Base-by-base conservation (phyloP, 2,888 invertebrate genomes). In the Dynastes tityus region DNA sequence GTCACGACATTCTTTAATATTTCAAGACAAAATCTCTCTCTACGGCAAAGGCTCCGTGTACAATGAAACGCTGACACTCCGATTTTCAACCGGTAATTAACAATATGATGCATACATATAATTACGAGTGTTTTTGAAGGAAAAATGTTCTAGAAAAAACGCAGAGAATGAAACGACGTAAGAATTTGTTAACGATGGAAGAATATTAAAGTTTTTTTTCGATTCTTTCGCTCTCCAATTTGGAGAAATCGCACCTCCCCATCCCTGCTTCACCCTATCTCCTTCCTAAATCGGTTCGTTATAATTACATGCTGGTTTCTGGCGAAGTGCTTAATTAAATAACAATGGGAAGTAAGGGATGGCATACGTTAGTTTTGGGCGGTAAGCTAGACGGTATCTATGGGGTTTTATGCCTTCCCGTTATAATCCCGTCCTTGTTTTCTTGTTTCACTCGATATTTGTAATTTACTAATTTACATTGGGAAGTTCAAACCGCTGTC, bases 1-100 rank as follows among this genome's bases (percentile, higher is more conserved):
- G 71, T 71, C 71, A 73, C 73, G 73, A 58, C 37, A 73, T 73
- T 58, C 58, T 73, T 73, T 58, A 73, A 73, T 73, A 73, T 73
- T 73, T 73, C 73, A 73, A 55, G 40, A 73, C 73, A 58, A 73
- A 73, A 73, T 73, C 73, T 71, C 22, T 63, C n/a, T n/a, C n/a
- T 55, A 2, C 55, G 55, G 55, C 22, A 55, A 63, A 32, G 9
- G 27, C 63, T 9, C 9, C 29, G 27, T 4, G 55, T 55, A 55
- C 22, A 55, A 55, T 55, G 22, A 55, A 22, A 55, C 16, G 16
- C 55, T 22, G 55, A 22, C 55, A 55, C 2, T 63, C 63, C 27
- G 63, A 22, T 27, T 63, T 63, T 63, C 63, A 63, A 63, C 63
- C 32, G 63, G 29, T 63, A 63, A 63, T 63, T 63, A 63, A 32